Evolutionary conservation across 2,888 invertebrate genomes (phyloP).

Genomic region (Vandiemenella viatica): DNA sequence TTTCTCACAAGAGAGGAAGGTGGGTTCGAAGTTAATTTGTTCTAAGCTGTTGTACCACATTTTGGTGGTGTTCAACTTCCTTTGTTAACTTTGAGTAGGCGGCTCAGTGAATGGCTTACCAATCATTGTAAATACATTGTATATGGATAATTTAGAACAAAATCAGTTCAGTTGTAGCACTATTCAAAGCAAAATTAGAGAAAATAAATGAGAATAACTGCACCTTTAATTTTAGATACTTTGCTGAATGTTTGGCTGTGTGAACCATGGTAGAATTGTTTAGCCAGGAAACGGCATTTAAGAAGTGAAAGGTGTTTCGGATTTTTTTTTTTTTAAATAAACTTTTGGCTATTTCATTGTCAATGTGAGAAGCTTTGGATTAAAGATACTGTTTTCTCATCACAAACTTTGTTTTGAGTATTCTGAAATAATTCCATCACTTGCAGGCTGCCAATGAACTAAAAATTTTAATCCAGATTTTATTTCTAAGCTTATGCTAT

Average conservation of each 20-base stretch:
- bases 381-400: neutral
- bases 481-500: neutral
- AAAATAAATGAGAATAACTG: slow-evolving; percentile 5
- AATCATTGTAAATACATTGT: slow-evolving; percentile 17
- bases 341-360: neutral
- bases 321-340: neutral
- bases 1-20: neutral
- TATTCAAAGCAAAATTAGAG: slow-evolving; percentile 4
- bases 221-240: slow-evolving; percentile 10
- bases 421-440: neutral
- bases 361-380: neutral
- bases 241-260: slow-evolving; percentile 13
- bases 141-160: slow-evolving; percentile 14
- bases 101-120: slow-evolving; percentile 18
- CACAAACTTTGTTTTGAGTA: neutral
- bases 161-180: slow-evolving; percentile 10
- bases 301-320: slow-evolving; percentile 7
- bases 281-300: slow-evolving; percentile 1
- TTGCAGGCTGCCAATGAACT: neutral
- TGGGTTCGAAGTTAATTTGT: neutral
- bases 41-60: neutral
- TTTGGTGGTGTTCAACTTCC: neutral
- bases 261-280: slow-evolving; percentile 11
- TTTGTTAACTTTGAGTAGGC: slow-evolving; percentile 12
- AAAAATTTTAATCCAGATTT: neutral